phyloP scores from a whole-genome alignment of 1,140 invertebrate genomes.

The Drosophila sechellia region DNA sequence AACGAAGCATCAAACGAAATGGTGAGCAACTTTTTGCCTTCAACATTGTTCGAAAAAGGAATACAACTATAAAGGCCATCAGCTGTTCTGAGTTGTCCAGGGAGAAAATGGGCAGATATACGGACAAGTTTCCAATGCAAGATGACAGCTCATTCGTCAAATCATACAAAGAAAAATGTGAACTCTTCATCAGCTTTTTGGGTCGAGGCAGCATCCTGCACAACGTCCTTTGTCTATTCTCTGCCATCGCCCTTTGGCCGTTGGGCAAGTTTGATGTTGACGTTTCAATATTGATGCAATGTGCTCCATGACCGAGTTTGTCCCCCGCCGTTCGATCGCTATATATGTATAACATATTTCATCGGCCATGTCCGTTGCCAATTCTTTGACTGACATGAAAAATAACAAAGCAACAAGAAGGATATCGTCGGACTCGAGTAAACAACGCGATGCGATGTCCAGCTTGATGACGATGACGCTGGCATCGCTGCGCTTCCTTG shows the following conservation, averaged over 20 bases:
- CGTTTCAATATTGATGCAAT: constrained; percentile 83
- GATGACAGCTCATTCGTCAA: constrained; percentile 82
- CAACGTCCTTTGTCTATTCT: constrained; percentile 20
- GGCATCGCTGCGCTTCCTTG: constrained; percentile 16
- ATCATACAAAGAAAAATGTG: constrained; percentile 82
- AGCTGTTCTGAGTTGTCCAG: constrained; percentile 44
- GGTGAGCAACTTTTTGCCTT: constrained; percentile 60
- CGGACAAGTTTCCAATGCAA: constrained; percentile 69
- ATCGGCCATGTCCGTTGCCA: constrained; percentile 76
- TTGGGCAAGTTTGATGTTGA: constrained; percentile 79
- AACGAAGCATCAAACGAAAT: constrained; percentile 75
- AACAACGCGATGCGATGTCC: constrained; percentile 58
- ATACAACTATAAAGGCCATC: constrained; percentile 67
- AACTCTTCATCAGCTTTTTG: constrained; percentile 81
- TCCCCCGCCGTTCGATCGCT: constrained; percentile 26
- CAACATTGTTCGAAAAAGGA: constrained; percentile 30
- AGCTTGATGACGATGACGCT: constrained; percentile 60
- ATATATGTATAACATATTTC: constrained; percentile 69
- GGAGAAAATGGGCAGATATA: constrained; percentile 26
- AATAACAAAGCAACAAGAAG: constrained; percentile 82
- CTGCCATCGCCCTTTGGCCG: constrained; percentile 68
- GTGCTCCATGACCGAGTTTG: constrained; percentile 56
- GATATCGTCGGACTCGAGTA: constrained; percentile 54
- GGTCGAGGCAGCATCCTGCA: constrained; percentile 41
- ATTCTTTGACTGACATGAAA: constrained; percentile 81